phyloP scores from a whole-genome alignment of 2,113 vertebrate species.

The Chloroceryle aenea region DNA sequence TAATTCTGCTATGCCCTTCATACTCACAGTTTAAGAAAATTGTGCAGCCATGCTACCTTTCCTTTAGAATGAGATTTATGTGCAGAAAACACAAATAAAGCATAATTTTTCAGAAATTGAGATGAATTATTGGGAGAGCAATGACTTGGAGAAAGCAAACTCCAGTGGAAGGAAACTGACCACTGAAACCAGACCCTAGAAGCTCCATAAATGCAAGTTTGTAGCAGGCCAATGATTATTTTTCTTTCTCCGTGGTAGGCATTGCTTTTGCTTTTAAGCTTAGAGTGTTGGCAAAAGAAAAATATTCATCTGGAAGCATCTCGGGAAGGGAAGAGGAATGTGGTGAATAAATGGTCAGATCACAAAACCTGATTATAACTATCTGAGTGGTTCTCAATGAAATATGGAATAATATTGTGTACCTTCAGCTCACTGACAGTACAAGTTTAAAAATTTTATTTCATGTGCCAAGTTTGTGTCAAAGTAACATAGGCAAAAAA shows the following conservation, averaged over 20 bases:
- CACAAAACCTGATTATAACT: conserved; percentile 48
- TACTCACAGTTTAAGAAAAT: neutral
- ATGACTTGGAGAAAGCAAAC: conserved; percentile 1
- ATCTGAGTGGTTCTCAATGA: conserved; percentile 3
- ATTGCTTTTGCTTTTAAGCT: neutral
- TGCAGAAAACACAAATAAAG: neutral
- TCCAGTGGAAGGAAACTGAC: neutral
- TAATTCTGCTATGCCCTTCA: neutral
- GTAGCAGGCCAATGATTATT: neutral
- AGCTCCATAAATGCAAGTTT: neutral
- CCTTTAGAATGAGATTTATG: neutral
- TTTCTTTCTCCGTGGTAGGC: neutral
- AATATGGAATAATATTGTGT: conserved; percentile 39
- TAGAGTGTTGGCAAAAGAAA: neutral
- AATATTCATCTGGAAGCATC: neutral
- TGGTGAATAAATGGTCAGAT: conserved; percentile 24
- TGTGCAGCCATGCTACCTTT: neutral
- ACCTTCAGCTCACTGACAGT: conserved; percentile 32
- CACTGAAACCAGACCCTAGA: conserved; percentile 31
- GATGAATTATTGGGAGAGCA: neutral
- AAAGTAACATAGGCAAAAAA: neutral
- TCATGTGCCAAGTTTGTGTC: conserved; percentile 6
- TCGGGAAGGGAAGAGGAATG: neutral
- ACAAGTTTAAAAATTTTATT: conserved; percentile 35
- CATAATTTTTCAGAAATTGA: neutral